phyloP scores from a whole-genome alignment of 2,113 vertebrate species.

The Galeopterus variegatus region DNA sequence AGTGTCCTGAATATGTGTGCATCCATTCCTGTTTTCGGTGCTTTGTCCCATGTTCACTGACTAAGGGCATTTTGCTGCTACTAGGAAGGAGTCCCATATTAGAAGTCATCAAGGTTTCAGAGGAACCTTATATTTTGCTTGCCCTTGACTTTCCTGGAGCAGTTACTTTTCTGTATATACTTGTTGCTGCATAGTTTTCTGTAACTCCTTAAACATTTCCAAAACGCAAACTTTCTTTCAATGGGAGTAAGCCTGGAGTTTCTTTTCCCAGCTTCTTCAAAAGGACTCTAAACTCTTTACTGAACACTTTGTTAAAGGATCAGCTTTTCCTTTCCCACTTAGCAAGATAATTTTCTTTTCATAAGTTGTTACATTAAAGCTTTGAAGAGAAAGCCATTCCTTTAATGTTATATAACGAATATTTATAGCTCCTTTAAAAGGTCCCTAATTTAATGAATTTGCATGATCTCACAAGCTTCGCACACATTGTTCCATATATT shows the following conservation, averaged over 20 bases:
- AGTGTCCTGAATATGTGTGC: background rate
- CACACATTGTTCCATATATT: slow-evolving; percentile 62
- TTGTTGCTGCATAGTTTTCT: background rate
- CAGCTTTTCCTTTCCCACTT: slow-evolving; percentile 57
- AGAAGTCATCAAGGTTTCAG: background rate
- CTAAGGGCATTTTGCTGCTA: too few relatives aligned
- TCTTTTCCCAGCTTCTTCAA: slow-evolving; percentile 46
- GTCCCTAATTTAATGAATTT: slow-evolving; percentile 68
- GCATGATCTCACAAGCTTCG: slow-evolving; percentile 70
- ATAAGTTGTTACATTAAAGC: slow-evolving; percentile 60
- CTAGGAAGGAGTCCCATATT: background rate
- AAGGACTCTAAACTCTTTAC: slow-evolving; percentile 10
- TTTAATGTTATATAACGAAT: slow-evolving; percentile 81
- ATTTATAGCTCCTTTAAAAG: slow-evolving; percentile 80
- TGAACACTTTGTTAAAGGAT: slow-evolving; percentile 70
- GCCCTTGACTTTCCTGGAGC: background rate
- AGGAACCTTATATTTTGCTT: background rate
- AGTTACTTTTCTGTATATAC: background rate
- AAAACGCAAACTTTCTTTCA: slow-evolving; percentile 50
- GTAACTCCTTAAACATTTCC: slow-evolving; percentile 11
- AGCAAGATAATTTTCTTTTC: slow-evolving; percentile 79
- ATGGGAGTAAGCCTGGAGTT: background rate
- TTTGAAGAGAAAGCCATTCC: slow-evolving; percentile 68
- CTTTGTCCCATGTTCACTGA: accelerated
- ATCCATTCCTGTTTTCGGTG: background rate